Percentiles rank a stretch among this genome's conserved stretches.
phyloP scores from a whole-genome alignment of 2,888 invertebrate species.

The Eupelmus urozonus region DNA sequence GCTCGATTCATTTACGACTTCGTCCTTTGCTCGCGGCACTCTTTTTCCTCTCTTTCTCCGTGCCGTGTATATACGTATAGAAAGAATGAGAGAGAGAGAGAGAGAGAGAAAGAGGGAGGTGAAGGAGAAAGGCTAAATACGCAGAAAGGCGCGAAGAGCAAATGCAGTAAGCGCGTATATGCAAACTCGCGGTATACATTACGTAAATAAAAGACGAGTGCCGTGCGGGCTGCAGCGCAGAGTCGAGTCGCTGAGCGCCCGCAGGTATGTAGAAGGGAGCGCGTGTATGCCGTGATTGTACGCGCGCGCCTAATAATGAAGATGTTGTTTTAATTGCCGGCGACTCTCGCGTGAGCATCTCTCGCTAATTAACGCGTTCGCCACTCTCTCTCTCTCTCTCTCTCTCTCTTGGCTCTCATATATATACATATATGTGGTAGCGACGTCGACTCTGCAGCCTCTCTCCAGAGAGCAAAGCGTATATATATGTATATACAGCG shows the following conservation, averaged over 20 bases:
- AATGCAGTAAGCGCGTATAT: conserved; percentile 23
- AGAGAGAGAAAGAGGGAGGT: not conserved
- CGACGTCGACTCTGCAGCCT: no score
- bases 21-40: not conserved
- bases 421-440: no score
- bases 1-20: not conserved
- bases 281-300: conserved; percentile 31
- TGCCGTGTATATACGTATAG: not conserved
- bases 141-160: conserved; percentile 38
- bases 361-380: conserved; percentile 76
- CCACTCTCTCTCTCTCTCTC: no score
- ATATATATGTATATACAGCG: conserved; percentile 40
- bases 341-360: conserved; percentile 58
- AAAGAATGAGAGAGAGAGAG: no score
- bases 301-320: conserved; percentile 73
- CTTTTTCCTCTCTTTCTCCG: not conserved
- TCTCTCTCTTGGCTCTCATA: not conserved
- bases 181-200: not conserved
- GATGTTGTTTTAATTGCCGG: conserved; percentile 77
- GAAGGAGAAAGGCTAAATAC: conserved; percentile 19
- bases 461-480: no score
- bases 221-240: no score
- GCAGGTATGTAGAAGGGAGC: no score
- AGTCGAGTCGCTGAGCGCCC: no score
- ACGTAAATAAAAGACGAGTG: no score